A percentile compares a stretch with the other conserved stretches of the same genome.
phyloP scores from a whole-genome alignment of 2,888 invertebrate genomes.

The Cheilosia urbana region DNA sequence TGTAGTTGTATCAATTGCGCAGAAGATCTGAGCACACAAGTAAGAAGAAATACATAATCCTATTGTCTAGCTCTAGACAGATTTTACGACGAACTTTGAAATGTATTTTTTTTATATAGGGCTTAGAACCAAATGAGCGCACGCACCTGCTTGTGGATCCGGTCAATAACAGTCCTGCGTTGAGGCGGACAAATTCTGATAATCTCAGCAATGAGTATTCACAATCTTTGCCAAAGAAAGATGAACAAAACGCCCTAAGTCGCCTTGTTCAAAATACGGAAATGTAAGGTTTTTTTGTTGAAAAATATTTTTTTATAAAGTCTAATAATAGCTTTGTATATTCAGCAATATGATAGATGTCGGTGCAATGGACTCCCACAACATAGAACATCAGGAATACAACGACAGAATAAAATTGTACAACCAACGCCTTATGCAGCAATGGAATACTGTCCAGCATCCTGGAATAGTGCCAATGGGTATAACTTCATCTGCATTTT shows the following conservation, averaged over 20 bases:
- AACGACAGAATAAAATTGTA: constrained; percentile 91
- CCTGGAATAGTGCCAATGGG: constrained; percentile 80
- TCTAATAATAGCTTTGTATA: not conserved
- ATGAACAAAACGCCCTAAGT: constrained; percentile 95
- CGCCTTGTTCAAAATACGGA: constrained; percentile 95
- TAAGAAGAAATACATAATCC: constrained; percentile 54
- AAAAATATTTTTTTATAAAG: not conserved
- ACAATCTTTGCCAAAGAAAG: constrained; percentile 89
- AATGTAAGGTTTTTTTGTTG: constrained; percentile 86
- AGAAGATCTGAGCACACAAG: constrained; percentile 81
- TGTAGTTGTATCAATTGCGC: constrained; percentile 82
- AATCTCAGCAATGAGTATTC: constrained; percentile 87
- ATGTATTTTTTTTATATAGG: constrained; percentile 76
- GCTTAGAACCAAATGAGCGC: constrained; percentile 87
- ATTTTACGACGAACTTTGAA: constrained; percentile 1
- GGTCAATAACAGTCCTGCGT: constrained; percentile 89
- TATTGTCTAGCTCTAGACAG: not conserved
- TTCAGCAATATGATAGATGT: constrained; percentile 96
- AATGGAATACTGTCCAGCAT: constrained; percentile 83
- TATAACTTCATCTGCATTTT: constrained; percentile 52
- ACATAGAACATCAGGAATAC: constrained; percentile 94
- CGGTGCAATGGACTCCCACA: constrained; percentile 94
- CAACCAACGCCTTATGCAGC: constrained; percentile 85
- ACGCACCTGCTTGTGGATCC: constrained; percentile 92
- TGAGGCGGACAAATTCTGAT: constrained; percentile 89